phyloP scores from a whole-genome alignment of 2,888 invertebrate genomes.

The Drosophila barbarae region DNA sequence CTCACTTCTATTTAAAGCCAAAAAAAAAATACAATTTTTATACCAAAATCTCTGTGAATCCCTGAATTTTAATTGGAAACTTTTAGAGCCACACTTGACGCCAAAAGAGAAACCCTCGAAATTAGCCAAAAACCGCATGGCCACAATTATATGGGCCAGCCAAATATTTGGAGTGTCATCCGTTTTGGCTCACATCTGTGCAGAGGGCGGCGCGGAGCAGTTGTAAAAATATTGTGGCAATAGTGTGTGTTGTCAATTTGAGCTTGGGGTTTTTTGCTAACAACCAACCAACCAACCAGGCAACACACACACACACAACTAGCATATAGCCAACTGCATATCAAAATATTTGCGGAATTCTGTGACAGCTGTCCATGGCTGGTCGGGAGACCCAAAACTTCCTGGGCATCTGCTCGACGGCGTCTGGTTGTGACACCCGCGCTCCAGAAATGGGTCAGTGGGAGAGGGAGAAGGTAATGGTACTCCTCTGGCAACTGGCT shows the following conservation, averaged over 20 bases:
- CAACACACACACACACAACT: constrained; percentile 2
- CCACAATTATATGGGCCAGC: constrained; percentile 58
- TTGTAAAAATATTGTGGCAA: constrained; percentile 69
- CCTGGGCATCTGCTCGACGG: constrained; percentile 17
- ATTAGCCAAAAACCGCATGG: constrained; percentile 41
- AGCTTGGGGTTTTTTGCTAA: constrained; percentile 43
- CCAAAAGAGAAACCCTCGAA: constrained; percentile 18
- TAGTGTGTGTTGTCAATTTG: constrained; percentile 63
- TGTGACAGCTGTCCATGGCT: constrained; percentile 55
- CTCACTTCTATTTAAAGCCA: neutral
- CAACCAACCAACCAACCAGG: constrained; percentile 15
- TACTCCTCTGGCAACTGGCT: constrained; percentile 15
- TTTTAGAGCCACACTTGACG: constrained; percentile 5
- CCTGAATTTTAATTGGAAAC: constrained; percentile 35
- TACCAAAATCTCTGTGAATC: constrained; percentile 23
- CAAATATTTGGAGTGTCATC: constrained; percentile 55
- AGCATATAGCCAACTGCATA: constrained; percentile 52
- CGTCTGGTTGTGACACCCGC: constrained; percentile 33
- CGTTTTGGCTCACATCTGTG: constrained; percentile 22
- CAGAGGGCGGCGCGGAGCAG: constrained; percentile 23
- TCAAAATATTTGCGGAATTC: constrained; percentile 66
- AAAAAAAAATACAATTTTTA: neutral
- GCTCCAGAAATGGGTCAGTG: constrained; percentile 31
- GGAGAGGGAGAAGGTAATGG: constrained; percentile 12
- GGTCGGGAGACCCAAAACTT: constrained; percentile 50